A percentile compares a stretch with the other conserved stretches of the same genome.
These are phyloP conservation scores for Apis cerana DNA, from an alignment of 1,140 invertebrate species.

Conservation along the genomic window DNA sequence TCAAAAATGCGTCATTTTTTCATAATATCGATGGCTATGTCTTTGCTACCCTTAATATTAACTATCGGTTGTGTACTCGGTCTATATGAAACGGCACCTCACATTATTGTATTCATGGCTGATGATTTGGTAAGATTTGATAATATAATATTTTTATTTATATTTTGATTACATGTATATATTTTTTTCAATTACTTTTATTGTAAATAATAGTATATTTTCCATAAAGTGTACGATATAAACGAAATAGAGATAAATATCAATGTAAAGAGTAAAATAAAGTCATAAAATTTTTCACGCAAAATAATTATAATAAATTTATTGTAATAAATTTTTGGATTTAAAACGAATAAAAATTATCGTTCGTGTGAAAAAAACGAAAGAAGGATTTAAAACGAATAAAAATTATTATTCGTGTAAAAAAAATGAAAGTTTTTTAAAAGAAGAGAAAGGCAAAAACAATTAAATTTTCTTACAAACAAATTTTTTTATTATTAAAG, in stretches of 20 bases:
- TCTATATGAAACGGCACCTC: constrained; percentile 70
- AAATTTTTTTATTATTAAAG: no score
- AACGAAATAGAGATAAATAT: no score
- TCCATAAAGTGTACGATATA: no score
- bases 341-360: not conserved
- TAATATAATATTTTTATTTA: not conserved
- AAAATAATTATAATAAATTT: no score
- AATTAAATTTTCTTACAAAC: no score
- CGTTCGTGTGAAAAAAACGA: not conserved
- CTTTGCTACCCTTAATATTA: constrained; percentile 13
- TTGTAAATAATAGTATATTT: no score
- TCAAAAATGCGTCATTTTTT: constrained; percentile 28
- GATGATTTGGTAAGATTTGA: constrained; percentile 83
- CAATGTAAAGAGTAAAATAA: no score
- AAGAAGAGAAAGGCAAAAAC: no score
- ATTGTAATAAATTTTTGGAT: no score
- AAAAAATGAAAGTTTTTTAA: not conserved
- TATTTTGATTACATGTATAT: no score
- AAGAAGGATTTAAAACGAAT: not conserved
- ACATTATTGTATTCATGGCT: constrained; percentile 84
- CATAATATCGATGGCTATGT: not conserved
- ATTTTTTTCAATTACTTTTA: not conserved
- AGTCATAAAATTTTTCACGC: no score
- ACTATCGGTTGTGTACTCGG: constrained; percentile 18
- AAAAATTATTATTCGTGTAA: not conserved